A percentile compares a stretch with the other conserved stretches of the same genome.
Evolutionary conservation across 2,797 vertebrate genomes (phyloP).

Genomic region (Odontamblyopus rebecca): DNA sequence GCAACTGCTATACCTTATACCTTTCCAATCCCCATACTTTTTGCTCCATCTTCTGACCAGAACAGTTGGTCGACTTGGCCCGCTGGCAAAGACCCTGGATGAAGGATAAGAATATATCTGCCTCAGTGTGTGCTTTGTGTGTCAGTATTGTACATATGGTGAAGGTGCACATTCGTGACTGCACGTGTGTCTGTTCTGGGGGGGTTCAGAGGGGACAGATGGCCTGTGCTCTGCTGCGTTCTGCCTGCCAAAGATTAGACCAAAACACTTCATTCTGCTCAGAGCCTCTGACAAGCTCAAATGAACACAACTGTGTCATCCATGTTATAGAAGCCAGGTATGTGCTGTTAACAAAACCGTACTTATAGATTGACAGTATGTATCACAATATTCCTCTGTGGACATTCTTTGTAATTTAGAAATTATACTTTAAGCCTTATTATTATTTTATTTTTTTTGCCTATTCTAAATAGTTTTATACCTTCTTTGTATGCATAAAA

Average conservation of each 20-base stretch:
- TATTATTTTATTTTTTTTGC: too few relatives aligned
- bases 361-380: not conserved
- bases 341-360: not conserved
- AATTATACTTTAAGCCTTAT: not conserved
- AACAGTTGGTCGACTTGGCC: slow-evolving; percentile 39
- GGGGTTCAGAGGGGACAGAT: slow-evolving; percentile 67
- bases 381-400: not conserved
- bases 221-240: slow-evolving; percentile 62
- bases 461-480: too few relatives aligned
- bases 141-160: slow-evolving; percentile 10
- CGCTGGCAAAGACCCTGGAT: slow-evolving; percentile 18
- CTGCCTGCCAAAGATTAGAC: slow-evolving; percentile 70
- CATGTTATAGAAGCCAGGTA: slow-evolving; percentile 26
- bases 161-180: slow-evolving; percentile 12
- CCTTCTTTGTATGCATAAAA: not conserved
- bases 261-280: slow-evolving; percentile 50
- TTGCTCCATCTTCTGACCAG: slow-evolving; percentile 10
- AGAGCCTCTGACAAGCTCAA: slow-evolving; percentile 15
- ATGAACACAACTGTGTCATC: slow-evolving; percentile 45
- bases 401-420: not conserved
- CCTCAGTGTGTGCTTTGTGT: slow-evolving; percentile 42
- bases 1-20: not conserved
- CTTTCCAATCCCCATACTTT: not conserved
- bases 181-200: slow-evolving; percentile 28
- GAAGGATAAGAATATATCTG: slow-evolving; percentile 38